Evolutionary conservation across 2,113 vertebrate genomes (phyloP).

Genomic region (Odobenus rosmarus): DNA sequence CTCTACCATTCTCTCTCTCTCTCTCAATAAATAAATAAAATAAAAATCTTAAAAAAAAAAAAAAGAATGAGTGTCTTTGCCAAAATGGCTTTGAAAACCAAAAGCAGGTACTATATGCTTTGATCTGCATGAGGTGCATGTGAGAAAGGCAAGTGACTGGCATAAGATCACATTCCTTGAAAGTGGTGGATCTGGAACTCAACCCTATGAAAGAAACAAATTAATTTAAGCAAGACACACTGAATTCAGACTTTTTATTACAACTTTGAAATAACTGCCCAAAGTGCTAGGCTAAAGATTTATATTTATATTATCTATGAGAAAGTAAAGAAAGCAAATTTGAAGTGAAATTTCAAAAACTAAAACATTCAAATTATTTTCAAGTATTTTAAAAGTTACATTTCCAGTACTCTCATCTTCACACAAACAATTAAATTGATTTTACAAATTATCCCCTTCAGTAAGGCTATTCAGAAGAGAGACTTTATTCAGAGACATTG

Average conservation of each 20-base stretch:
- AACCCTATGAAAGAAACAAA: background rate
- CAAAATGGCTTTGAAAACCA: background rate
- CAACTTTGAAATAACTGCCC: background rate
- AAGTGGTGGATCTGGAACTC: background rate
- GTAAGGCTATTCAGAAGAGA: slow-evolving; percentile 5
- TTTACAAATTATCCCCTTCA: background rate
- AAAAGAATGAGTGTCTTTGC: background rate
- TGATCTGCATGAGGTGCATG: background rate
- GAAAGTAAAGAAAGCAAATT: background rate
- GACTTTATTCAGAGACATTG: background rate
- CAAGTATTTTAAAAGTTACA: background rate
- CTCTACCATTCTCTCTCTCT: too few species aligned
- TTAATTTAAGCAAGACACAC: background rate
- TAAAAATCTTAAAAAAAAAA: too few species aligned
- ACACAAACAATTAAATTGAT: background rate
- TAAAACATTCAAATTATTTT: background rate
- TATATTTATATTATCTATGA: background rate
- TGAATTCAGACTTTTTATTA: background rate
- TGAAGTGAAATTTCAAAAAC: background rate
- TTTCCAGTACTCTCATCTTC: background rate
- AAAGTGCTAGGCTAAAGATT: background rate
- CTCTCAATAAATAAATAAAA: too few species aligned
- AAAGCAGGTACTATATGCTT: background rate
- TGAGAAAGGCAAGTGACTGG: background rate
- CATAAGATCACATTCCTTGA: background rate